A percentile compares a stretch with the other conserved stretches of the same genome.
These are phyloP conservation scores for Ashinkailepas kermadecensis DNA, from an alignment of 2,888 invertebrate genomes.

Conservation along the genomic window DNA sequence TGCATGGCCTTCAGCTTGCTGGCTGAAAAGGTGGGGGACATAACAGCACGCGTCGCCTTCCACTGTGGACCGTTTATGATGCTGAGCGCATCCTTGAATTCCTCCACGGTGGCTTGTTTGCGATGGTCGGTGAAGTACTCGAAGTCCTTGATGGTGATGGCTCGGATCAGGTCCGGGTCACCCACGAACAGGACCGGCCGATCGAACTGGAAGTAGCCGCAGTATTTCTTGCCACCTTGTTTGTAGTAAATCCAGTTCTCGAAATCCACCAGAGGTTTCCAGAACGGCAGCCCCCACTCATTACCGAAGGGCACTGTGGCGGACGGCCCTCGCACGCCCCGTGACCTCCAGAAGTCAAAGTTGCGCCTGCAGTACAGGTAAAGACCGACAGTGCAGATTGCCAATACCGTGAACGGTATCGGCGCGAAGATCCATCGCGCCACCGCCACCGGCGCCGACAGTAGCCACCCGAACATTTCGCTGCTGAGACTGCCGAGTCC, in stretches of 20 bases:
- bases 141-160: constrained; percentile 33
- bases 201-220: background rate
- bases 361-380: too few species aligned
- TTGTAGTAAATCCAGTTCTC: background rate
- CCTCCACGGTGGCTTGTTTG: background rate
- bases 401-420: too few species aligned
- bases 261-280: too few species aligned
- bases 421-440: too few species aligned
- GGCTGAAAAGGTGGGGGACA: constrained; percentile 59
- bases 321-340: too few species aligned
- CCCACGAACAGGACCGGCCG: constrained; percentile 23
- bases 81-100: background rate
- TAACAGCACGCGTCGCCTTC: constrained; percentile 54
- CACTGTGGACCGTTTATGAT: constrained; percentile 48
- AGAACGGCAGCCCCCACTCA: too few species aligned
- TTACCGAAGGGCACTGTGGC: too few species aligned
- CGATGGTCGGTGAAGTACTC: constrained; percentile 30
- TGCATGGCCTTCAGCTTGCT: constrained; percentile 54
- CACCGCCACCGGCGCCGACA: too few species aligned
- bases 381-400: too few species aligned
- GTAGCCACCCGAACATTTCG: too few species aligned
- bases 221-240: background rate
- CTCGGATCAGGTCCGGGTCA: constrained; percentile 30
- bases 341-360: too few species aligned
- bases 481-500: too few species aligned